phyloP scores from a whole-genome alignment of 1,140 invertebrate genomes.

The Pseudomyrmex sp. region DNA sequence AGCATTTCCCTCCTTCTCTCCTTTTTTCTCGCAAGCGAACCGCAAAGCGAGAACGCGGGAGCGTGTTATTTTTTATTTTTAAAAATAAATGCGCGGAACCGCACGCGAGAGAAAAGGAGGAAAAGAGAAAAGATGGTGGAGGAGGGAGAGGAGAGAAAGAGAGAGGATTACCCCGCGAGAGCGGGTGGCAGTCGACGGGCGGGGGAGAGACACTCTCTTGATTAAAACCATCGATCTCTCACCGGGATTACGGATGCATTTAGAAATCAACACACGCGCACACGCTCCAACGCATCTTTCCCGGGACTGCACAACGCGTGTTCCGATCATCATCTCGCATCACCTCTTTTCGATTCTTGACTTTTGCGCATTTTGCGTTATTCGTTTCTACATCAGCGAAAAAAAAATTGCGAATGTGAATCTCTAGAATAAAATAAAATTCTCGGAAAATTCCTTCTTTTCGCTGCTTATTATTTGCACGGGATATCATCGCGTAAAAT shows the following conservation, averaged over 20 bases:
- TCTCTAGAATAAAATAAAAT: no score
- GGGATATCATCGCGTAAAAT: background rate
- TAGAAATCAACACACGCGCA: slow-evolving; percentile 66
- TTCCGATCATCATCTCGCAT: slow-evolving; percentile 16
- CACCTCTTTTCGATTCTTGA: background rate
- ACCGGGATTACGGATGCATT: slow-evolving; percentile 71
- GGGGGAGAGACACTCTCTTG: slow-evolving; percentile 78
- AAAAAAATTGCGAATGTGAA: no score
- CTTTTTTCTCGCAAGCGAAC: background rate
- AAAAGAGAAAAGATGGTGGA: background rate
- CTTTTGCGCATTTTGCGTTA: background rate
- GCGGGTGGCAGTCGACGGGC: slow-evolving; percentile 47
- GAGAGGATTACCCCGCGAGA: slow-evolving; percentile 61
- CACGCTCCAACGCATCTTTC: slow-evolving; percentile 38
- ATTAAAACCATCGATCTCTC: slow-evolving; percentile 80
- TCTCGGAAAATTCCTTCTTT: no score
- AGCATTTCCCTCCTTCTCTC: slow-evolving; percentile 10
- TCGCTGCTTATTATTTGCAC: no score
- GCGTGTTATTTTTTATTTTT: slow-evolving; percentile 67
- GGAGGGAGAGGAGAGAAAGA: background rate
- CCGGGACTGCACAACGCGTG: slow-evolving; percentile 1
- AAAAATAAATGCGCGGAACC: slow-evolving; percentile 63
- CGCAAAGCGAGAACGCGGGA: slow-evolving; percentile 9
- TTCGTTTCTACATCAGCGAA: no score
- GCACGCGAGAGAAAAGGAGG: slow-evolving; percentile 38